Evolutionary conservation across 2,888 invertebrate species (phyloP).

Genomic region (Agonopterix arenella): DNA sequence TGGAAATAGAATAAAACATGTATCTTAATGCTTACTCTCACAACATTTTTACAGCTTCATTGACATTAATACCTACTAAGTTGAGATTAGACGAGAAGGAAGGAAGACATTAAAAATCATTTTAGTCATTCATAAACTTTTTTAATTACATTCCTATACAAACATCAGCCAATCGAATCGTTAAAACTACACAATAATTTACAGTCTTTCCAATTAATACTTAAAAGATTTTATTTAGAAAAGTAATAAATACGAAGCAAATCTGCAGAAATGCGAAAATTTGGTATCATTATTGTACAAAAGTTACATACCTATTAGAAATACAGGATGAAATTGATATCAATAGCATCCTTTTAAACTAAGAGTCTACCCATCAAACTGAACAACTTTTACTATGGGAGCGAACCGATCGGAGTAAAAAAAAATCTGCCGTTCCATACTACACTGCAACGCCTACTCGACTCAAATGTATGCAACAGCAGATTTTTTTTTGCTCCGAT

Average conservation of each 20-base stretch:
- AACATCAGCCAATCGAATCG: slow-evolving; percentile 66
- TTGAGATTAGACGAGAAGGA: slow-evolving; percentile 14
- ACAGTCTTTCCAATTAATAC: slow-evolving; percentile 76
- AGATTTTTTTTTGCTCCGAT: no score
- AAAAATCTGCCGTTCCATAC: no score
- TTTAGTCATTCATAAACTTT: slow-evolving; percentile 59
- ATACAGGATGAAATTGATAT: no score
- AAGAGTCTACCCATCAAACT: no score
- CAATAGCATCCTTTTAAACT: no score
- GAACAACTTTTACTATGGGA: no score
- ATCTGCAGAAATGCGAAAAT: slow-evolving; percentile 68
- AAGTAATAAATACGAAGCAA: slow-evolving; percentile 71
- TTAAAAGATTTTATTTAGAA: slow-evolving; percentile 58
- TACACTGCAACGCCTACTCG: no score
- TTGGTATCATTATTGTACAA: slow-evolving; percentile 76
- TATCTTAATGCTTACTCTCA: slow-evolving; percentile 37
- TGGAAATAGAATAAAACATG: slow-evolving; percentile 57
- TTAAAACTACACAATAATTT: slow-evolving; percentile 66
- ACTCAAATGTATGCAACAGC: no score
- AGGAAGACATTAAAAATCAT: slow-evolving; percentile 22
- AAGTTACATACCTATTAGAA: slow-evolving; percentile 56
- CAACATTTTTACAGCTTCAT: slow-evolving; percentile 34
- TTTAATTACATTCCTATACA: slow-evolving; percentile 72
- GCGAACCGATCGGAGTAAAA: no score
- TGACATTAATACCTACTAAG: slow-evolving; percentile 18